Base-by-base conservation (phyloP, 2,113 vertebrate species). In the Actenoides lindsayi region DNA sequence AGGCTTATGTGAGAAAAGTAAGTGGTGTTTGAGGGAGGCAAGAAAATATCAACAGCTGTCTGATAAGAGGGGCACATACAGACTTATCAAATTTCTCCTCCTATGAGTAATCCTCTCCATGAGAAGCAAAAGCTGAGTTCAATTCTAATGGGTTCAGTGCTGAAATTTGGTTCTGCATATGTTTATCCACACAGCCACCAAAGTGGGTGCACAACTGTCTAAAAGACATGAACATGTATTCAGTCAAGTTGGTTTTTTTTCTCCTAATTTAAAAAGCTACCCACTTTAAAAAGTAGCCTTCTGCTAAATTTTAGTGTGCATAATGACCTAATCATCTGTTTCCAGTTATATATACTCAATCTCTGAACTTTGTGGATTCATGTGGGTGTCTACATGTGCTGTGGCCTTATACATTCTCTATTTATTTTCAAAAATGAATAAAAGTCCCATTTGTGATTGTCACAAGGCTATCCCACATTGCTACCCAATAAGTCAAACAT, bases 361-460 rank as follows among this genome's bases (percentile, higher is more conserved):
- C 95, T 88, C 51, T 80, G 84, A 94, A 65, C 71, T 89, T 89
- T 30, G 51, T 75, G 77, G 56, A 91, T 92, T 85, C 90, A 78
- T 11, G 1, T 87, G 53, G 31, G 57, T 94, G 79, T 68, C 60
- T 74, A 19, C 70, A 71, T 87, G 39, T 86, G 68, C 65, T 80
- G 33, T 62, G 48, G 35, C 37, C 94, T 94, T 91, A 89, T 41
- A 64, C n/a, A 56, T 80, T 89, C 74, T 80, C 89, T 48, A 73
- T 91, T 97, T 80, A 91, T 59, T 94, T 54, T 3, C 3, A 80
- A 84, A 93, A 95, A 83, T 89, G 70, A 83, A 97, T 94, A 96
- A 95, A 97, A 90, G 87, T 94, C 77, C 41, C 68, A 76, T 91
- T 93, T 97, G 89, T 96, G 83, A 89, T 93, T 63, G 83, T 89